Evolutionary conservation across 1,140 invertebrate species (phyloP), one percentile per base, ranked within the genome.

Genomic region (Bombus haemorrhoidalis): DNA sequence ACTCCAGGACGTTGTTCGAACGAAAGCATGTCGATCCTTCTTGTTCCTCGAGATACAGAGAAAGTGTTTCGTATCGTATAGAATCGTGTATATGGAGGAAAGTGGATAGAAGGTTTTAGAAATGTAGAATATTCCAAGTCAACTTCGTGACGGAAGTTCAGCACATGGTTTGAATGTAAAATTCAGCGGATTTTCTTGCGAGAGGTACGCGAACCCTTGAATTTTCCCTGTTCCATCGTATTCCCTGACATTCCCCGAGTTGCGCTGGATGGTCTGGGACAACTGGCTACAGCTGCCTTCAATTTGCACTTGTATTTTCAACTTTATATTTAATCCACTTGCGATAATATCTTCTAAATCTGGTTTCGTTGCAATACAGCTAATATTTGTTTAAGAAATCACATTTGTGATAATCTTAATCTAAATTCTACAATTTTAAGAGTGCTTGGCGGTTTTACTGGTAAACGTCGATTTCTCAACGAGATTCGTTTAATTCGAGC

Each of bases 401-500:
- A 25, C 22, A 32, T 15, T 34, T 10, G 8, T 12, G 8, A 53
- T 18, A n/a, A 22, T 13, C 15, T 5, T 25, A 28, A 43, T 25
- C 8, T 18, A 71, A 57, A n/a, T 64, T 82, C 43, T 22, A 25
- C 22, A 22, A 32, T 34, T 39, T n/a, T 18, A 15, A 13, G 18
- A 53, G 47, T 18, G 18, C 18, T 53, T 53, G 5, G 5, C 47
- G 47, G 0, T 18, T 34, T 25, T 28, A 5, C 18, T 3, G 9
- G 8, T 13, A 12, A 32, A 43, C 13, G 71, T 2, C 43, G 22
- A 22, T 39, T 68, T 64, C 39, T 62, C 69, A 71, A 12, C 39
- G 43, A 22, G 34, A 32, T 82, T 39, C 39, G 71, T 75, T 76
- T 83, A 83, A 83, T 66, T 32, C 34, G 71, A 74, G 39, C 15